Conservation (phyloP, 2,113 vertebrate species). For the Furnarius figulus region DNA sequence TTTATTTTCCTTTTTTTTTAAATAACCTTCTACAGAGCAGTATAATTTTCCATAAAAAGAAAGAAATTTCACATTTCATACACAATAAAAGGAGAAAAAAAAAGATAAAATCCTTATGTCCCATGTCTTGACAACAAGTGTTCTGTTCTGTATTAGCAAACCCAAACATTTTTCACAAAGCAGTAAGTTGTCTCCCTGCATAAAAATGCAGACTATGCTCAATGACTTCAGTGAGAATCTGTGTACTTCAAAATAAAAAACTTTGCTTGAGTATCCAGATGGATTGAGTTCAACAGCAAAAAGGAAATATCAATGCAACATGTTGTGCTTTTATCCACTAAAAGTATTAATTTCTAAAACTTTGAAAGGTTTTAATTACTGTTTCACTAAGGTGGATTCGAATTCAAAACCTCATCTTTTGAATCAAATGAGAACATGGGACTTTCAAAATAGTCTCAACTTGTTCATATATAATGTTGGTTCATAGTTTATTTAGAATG, state of each 20-base stretch:
- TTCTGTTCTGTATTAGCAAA: background rate
- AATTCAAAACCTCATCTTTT: background rate
- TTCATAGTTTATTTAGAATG: background rate
- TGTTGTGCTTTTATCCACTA: background rate
- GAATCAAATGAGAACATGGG: background rate
- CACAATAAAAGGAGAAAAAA: background rate
- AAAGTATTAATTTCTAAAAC: background rate
- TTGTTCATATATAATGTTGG: background rate
- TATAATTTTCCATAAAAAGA: background rate
- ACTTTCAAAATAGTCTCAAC: background rate
- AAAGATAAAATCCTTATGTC: background rate
- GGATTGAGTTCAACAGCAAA: background rate
- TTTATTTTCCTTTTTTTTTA: background rate
- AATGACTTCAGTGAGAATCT: background rate
- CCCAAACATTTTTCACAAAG: background rate
- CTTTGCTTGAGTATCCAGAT: background rate
- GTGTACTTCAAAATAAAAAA: background rate
- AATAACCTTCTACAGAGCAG: background rate
- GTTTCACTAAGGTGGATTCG: background rate
- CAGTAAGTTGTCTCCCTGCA: background rate
- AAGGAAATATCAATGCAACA: background rate
- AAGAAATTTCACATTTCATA: background rate
- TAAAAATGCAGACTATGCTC: background rate
- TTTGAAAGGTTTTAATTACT: background rate
- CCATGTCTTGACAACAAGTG: background rate